Evolutionary conservation across 2,888 invertebrate species (phyloP).

Genomic region (Bellardia pandia): DNA sequence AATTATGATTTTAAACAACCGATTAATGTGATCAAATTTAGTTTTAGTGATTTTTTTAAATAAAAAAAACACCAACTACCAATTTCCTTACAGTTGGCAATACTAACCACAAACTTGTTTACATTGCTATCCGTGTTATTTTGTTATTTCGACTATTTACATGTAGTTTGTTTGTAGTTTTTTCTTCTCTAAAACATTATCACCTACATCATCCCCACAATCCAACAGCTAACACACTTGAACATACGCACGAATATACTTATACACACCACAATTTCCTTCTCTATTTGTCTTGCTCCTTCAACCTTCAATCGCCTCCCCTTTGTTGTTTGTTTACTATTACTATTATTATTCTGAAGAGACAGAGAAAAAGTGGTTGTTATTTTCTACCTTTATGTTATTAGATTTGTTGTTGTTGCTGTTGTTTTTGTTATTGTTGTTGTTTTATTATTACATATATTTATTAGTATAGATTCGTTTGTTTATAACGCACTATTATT

Average conservation of each 20-base stretch:
- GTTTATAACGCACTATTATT: slow-evolving; percentile 15
- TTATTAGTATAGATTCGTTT: slow-evolving; percentile 2
- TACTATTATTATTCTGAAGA: not conserved
- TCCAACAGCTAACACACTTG: not conserved
- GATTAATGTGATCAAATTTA: too few species aligned
- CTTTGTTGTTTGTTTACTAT: not conserved
- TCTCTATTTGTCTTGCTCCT: slow-evolving; percentile 2
- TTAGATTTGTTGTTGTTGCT: not conserved
- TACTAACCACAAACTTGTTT: slow-evolving; percentile 17
- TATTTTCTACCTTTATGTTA: slow-evolving; percentile 49
- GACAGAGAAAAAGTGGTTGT: slow-evolving; percentile 13
- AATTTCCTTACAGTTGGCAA: not conserved
- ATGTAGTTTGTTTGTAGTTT: slow-evolving; percentile 33
- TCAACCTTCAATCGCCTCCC: not conserved
- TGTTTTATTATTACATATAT: slow-evolving; percentile 33
- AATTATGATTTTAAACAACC: too few species aligned
- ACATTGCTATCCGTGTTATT: slow-evolving; percentile 42
- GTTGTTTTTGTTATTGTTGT: slow-evolving; percentile 6
- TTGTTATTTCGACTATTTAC: slow-evolving; percentile 29
- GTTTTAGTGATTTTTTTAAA: too few species aligned
- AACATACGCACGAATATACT: not conserved
- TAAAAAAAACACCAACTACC: not conserved
- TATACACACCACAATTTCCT: slow-evolving; percentile 22
- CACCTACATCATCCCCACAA: not conserved
- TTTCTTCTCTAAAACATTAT: not conserved